Evolutionary conservation across 2,888 invertebrate genomes (phyloP).

Genomic region (Drosophila macrospina): DNA sequence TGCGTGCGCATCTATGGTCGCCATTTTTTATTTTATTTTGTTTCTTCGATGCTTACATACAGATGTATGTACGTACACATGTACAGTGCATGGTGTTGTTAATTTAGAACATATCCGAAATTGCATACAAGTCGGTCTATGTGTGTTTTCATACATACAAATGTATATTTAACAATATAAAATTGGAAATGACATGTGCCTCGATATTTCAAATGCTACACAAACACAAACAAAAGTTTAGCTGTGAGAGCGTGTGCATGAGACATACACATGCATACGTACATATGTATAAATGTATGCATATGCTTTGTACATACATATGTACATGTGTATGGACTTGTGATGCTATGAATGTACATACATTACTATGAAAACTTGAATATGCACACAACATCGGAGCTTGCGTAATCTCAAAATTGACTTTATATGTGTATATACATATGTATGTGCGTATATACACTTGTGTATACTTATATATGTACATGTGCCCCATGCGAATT

Average conservation of each 20-base stretch:
- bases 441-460: slow-evolving; percentile 16
- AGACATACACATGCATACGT: neutral
- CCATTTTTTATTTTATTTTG: slow-evolving; percentile 70
- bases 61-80: neutral
- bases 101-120: slow-evolving; percentile 43
- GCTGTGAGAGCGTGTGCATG: slow-evolving; percentile 19
- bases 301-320: slow-evolving; percentile 10
- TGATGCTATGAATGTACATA: slow-evolving; percentile 2
- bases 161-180: slow-evolving; percentile 37
- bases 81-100: slow-evolving; percentile 16
- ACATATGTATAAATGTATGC: neutral
- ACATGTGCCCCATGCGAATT: slow-evolving; percentile 48
- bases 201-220: slow-evolving; percentile 46
- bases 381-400: slow-evolving; percentile 52
- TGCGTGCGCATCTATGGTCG: slow-evolving; percentile 76
- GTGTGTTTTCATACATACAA: slow-evolving; percentile 18
- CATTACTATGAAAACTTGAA: slow-evolving; percentile 42
- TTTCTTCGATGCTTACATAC: slow-evolving; percentile 33
- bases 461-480: slow-evolving; percentile 12
- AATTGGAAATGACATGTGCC: slow-evolving; percentile 63
- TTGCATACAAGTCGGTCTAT: slow-evolving; percentile 24
- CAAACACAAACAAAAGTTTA: slow-evolving; percentile 21
- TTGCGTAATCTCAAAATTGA: slow-evolving; percentile 75
- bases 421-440: slow-evolving; percentile 32
- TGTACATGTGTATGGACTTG: neutral